Evolutionary conservation across 2,888 invertebrate genomes (phyloP).

Genomic region (Rhodophaea formosa): DNA sequence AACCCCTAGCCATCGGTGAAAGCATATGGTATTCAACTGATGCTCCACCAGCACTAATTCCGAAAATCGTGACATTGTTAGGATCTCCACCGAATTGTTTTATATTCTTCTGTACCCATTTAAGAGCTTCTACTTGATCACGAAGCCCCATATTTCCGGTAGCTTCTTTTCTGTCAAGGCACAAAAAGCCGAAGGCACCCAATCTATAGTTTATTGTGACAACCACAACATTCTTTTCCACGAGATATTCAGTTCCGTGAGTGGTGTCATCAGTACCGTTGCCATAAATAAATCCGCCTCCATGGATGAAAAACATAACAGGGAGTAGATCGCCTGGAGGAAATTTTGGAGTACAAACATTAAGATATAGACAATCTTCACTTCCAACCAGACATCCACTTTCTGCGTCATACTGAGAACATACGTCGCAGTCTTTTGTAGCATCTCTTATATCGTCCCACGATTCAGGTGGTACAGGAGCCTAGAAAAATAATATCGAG

Average conservation of each 20-base stretch:
- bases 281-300: constrained; percentile 72
- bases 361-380: constrained; percentile 85
- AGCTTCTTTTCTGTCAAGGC: constrained; percentile 62
- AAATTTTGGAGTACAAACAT: constrained; percentile 83
- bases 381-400: constrained; percentile 74
- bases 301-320: constrained; percentile 74
- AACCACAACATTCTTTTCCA: constrained; percentile 65
- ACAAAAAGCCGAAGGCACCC: constrained; percentile 69
- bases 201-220: constrained; percentile 71
- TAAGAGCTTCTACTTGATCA: constrained; percentile 75
- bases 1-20: constrained; percentile 67
- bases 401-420: constrained; percentile 82
- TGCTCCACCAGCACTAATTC: constrained; percentile 77
- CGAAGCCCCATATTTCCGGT: constrained; percentile 75
- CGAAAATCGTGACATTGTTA: constrained; percentile 74
- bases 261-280: constrained; percentile 59
- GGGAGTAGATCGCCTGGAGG: constrained; percentile 45
- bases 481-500: constrained; percentile 38
- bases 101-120: constrained; percentile 77
- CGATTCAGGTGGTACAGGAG: constrained; percentile 56
- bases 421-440: constrained; percentile 81
- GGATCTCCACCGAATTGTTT: constrained; percentile 71
- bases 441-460: constrained; percentile 85
- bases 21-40: constrained; percentile 68
- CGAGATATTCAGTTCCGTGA: constrained; percentile 68